Evolutionary conservation across 2,797 vertebrate genomes (phyloP).

Genomic region (Xenentodon cancila): DNA sequence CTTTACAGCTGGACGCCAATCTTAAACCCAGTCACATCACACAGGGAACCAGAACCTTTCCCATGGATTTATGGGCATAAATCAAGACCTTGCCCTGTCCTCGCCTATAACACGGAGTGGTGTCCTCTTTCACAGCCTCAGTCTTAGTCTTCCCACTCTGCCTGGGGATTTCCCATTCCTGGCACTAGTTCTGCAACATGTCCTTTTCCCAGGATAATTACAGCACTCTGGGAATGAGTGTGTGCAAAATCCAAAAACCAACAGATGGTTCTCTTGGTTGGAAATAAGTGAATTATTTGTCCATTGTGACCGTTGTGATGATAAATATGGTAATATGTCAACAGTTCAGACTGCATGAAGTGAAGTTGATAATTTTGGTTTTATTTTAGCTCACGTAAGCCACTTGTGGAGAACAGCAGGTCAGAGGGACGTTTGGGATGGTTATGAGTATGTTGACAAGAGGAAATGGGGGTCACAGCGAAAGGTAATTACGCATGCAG

Average conservation of each 20-base stretch:
- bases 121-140: constrained; percentile 74
- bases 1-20: constrained; percentile 78
- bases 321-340: constrained; percentile 37
- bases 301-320: constrained; percentile 24
- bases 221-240: constrained; percentile 30
- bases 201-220: constrained; percentile 59
- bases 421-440: constrained; percentile 68
- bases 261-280: constrained; percentile 23
- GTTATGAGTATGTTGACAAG: constrained; percentile 75
- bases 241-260: constrained; percentile 39
- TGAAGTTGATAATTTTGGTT: constrained; percentile 27
- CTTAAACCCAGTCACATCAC: constrained; percentile 74
- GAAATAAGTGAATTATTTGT: constrained; percentile 35
- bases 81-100: constrained; percentile 74
- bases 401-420: constrained; percentile 47
- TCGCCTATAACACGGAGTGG: constrained; percentile 65
- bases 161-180: constrained; percentile 72
- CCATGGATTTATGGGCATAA: constrained; percentile 79
- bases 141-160: constrained; percentile 56
- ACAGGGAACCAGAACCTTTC: constrained; percentile 72
- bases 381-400: constrained; percentile 24
- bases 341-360: constrained; percentile 29
- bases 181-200: constrained; percentile 73
- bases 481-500: constrained; percentile 76
- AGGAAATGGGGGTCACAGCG: constrained; percentile 75